Conservation (phyloP, 2,797 vertebrate genomes). For the Alexandromys oeconomus region DNA sequence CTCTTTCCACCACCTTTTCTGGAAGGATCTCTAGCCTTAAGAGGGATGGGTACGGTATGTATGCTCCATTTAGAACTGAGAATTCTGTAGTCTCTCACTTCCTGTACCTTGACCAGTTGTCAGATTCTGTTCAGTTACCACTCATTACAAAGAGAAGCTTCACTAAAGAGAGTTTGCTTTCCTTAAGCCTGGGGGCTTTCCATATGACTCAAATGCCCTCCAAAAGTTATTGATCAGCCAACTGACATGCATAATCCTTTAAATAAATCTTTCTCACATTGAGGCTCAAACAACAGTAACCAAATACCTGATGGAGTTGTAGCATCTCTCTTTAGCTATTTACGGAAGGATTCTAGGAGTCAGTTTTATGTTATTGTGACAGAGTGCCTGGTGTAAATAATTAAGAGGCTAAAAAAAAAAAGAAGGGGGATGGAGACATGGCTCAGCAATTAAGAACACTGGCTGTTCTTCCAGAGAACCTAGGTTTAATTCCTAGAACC, state of each 20-base stretch:
- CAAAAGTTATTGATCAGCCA: slow-evolving; percentile 27
- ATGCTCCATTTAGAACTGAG: background rate
- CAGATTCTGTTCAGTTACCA: background rate
- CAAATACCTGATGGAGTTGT: background rate
- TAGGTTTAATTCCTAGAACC: too few relatives aligned
- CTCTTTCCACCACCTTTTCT: background rate
- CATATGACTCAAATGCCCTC: background rate
- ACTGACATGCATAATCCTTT: slow-evolving; percentile 1
- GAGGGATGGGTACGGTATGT: too few relatives aligned
- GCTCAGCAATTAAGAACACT: too few relatives aligned
- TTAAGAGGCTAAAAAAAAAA: background rate
- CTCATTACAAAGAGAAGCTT: background rate
- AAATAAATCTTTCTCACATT: background rate
- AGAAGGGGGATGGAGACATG: too few relatives aligned
- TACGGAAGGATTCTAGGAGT: background rate
- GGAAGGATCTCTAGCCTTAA: background rate
- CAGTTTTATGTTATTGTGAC: background rate
- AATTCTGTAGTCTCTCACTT: background rate
- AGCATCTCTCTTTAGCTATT: background rate
- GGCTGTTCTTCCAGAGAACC: too few relatives aligned
- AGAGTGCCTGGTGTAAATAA: background rate
- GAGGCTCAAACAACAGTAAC: background rate
- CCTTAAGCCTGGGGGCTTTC: background rate
- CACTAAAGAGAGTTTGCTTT: background rate
- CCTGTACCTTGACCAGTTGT: background rate